Percentiles rank a stretch among this genome's conserved stretches.
phyloP scores from a whole-genome alignment of 1,140 invertebrate species.

The Drosophila varians region DNA sequence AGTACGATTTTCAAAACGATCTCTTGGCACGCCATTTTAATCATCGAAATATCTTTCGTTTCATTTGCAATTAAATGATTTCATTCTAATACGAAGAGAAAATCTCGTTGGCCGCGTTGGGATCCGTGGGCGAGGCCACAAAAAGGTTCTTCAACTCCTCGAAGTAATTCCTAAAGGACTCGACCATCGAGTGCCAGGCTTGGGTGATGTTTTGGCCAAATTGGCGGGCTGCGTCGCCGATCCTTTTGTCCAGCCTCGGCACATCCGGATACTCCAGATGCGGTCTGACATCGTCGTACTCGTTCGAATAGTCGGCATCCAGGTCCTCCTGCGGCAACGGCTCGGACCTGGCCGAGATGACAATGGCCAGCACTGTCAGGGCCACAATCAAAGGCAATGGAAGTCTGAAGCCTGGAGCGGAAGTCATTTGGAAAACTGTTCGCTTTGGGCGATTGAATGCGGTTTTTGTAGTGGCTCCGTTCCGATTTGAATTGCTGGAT shows the following conservation, averaged over 20 bases:
- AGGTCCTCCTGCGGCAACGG: conserved; percentile 11
- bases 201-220: conserved; percentile 45
- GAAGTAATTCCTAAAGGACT: conserved; percentile 56
- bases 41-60: not conserved
- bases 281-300: conserved; percentile 66
- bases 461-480: conserved; percentile 46
- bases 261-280: conserved; percentile 58
- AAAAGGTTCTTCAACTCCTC: conserved; percentile 50
- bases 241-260: conserved; percentile 50
- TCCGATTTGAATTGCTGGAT: not conserved
- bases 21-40: not conserved
- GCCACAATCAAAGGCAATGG: conserved; percentile 4
- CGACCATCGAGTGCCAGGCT: conserved; percentile 65
- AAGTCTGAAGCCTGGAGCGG: not conserved
- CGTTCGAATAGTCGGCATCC: conserved; percentile 62
- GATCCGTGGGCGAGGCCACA: not conserved
- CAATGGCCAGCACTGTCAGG: not conserved
- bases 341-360: not conserved
- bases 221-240: conserved; percentile 43
- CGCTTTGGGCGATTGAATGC: not conserved
- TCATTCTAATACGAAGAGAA: conserved; percentile 8
- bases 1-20: not conserved
- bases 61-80: not conserved
- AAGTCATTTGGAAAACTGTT: conserved; percentile 54
- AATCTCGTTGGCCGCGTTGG: conserved; percentile 13